A percentile compares a stretch with the other conserved stretches of the same genome.
These are phyloP conservation scores for Prosopocoilus inquinatus DNA, from an alignment of 2,888 invertebrate species.

Conservation along the genomic window DNA sequence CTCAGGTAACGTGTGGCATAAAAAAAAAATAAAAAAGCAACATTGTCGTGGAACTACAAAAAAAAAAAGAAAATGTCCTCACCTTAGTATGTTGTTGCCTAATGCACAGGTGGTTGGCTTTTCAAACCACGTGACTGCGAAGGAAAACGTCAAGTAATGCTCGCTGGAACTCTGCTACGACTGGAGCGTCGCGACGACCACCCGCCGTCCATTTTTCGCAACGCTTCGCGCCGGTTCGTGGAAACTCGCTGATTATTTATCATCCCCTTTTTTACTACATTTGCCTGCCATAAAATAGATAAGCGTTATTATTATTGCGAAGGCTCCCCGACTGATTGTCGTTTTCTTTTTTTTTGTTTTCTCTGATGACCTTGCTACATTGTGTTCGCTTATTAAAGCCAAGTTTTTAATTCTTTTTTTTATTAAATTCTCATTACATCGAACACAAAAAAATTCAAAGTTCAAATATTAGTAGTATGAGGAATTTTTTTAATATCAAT, in stretches of 20 bases:
- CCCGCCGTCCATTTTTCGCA: slow-evolving; percentile 15
- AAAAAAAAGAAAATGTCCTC: neutral
- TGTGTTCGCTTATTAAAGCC: no score
- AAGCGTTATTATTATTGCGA: no score
- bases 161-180: slow-evolving; percentile 6
- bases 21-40: neutral
- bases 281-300: neutral
- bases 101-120: slow-evolving; percentile 1
- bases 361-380: no score
- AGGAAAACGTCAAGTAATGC: slow-evolving; percentile 16
- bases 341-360: no score
- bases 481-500: no score
- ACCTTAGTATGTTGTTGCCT: no score
- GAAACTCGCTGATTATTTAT: neutral
- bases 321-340: no score
- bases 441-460: no score
- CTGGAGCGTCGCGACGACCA: slow-evolving; percentile 16
- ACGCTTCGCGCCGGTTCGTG: slow-evolving; percentile 11
- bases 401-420: no score
- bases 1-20: neutral
- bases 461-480: no score
- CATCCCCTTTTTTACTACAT: neutral
- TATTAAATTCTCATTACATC: no score
- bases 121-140: slow-evolving; percentile 24
- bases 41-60: neutral